Base-by-base conservation (phyloP, 1,140 invertebrate genomes). In the Notospermus geniculatus region DNA sequence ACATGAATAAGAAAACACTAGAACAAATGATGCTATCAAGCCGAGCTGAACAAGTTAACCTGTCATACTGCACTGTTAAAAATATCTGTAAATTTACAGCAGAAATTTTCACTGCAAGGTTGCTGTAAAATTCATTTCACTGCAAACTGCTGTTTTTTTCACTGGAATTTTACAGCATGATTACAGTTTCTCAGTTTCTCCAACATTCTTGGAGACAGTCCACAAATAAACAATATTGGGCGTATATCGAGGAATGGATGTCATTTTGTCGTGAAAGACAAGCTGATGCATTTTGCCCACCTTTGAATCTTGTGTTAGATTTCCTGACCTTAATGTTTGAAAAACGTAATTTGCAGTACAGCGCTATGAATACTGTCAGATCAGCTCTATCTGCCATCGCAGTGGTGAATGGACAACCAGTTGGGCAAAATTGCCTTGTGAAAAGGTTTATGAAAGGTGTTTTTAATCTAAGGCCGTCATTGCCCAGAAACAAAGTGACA, bases 361-460 rank as follows among this genome's bases (percentile, higher is more conserved):
- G 43, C 23, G 17, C 25, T 15, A 17, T 59, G 15, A 59, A 59
- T 53, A 52, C 58, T 28, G 43, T 43, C 19, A 17, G 58, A 28
- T 39, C 28, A 27, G 41, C 58, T 17, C 17, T 54, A 17, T 59
- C 58, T 9, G 5, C 58, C 19, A 2, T 59, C 17, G 46, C 54
- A 23, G 28, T n/a, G 2, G 17, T 59, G 45, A 17, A 29, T 25
- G 45, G 36, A 11, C 4, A 4, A 2, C 43, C 17, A 27, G 25
- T 17, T 4, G 39, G 27, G 7, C 13, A 36, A 27, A 11, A 30
- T 29, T 22, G 25, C 43, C 46, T 36, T 54, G 17, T 59, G 11
- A 9, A 5, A 5, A 50, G 46, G 46, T 50, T 50, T n/a, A 5
- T 50, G 46, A 19, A 41, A 23, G 43, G 45, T 11, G 27, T 59